A percentile compares a stretch with the other conserved stretches of the same genome.
These are phyloP conservation scores for Agriopis aurantiaria DNA, from an alignment of 2,888 invertebrate genomes.

Conservation along the genomic window DNA sequence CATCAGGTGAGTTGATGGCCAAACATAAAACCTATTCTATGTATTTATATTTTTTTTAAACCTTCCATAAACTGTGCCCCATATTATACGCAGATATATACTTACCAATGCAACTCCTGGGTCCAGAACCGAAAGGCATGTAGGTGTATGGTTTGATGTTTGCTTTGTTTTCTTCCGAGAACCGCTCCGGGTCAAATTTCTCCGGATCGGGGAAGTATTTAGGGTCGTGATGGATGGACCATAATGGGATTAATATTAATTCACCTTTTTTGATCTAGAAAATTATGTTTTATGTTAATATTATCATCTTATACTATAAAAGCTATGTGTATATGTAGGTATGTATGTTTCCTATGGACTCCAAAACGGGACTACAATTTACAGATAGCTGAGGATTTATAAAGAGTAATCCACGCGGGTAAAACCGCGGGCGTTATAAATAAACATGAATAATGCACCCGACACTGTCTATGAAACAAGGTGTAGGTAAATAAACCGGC, in stretches of 20 bases:
- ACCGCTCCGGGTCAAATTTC: slow-evolving; percentile 66
- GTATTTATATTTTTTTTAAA: no score
- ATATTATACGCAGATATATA: background rate
- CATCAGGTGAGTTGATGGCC: no score
- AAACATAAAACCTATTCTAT: no score
- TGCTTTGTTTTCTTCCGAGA: slow-evolving; percentile 59
- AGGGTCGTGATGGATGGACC: slow-evolving; percentile 59
- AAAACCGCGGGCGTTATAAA: background rate
- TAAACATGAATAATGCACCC: background rate
- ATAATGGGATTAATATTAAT: slow-evolving; percentile 65
- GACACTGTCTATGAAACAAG: background rate
- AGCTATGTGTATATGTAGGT: no score
- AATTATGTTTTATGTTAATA: background rate
- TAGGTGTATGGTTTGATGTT: slow-evolving; percentile 58
- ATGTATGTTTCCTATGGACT: no score
- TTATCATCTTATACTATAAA: background rate
- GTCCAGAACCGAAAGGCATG: slow-evolving; percentile 65
- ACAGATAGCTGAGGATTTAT: no score
- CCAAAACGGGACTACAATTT: no score
- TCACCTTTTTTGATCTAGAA: slow-evolving; percentile 65
- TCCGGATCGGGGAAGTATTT: slow-evolving; percentile 57
- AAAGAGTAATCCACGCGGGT: no score
- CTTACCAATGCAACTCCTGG: slow-evolving; percentile 68
- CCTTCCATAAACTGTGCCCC: no score
- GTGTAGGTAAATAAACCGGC: background rate